A percentile compares a stretch with the other conserved stretches of the same genome.
Evolutionary conservation across 2,797 vertebrate species (phyloP).

Genomic region (Galago senegalensis): DNA sequence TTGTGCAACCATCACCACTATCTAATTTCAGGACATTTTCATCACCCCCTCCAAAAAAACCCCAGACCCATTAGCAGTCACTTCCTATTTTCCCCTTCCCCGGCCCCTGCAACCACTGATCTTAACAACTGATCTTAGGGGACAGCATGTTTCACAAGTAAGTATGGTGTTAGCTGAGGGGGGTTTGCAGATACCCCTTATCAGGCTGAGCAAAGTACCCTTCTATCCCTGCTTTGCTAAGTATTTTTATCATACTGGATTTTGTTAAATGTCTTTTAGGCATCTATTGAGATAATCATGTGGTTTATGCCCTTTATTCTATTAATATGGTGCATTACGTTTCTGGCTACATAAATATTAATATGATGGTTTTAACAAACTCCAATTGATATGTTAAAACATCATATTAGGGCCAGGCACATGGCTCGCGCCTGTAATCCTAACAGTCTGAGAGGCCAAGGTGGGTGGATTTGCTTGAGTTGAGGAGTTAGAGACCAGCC

Average conservation of each 20-base stretch:
- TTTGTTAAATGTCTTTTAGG: background rate
- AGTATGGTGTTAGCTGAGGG: background rate
- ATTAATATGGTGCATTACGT: background rate
- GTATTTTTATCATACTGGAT: background rate
- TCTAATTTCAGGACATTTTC: conserved; percentile 50
- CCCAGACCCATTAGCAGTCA: background rate
- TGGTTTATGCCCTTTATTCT: background rate
- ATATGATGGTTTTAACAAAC: background rate
- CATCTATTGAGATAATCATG: background rate
- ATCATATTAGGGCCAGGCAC: background rate
- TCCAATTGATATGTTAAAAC: background rate
- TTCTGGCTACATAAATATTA: background rate
- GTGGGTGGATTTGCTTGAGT: too few relatives aligned
- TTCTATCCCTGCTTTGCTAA: background rate
- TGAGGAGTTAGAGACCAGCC: too few relatives aligned
- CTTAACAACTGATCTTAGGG: background rate
- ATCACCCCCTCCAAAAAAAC: background rate
- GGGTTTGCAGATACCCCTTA: background rate
- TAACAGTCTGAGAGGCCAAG: too few relatives aligned
- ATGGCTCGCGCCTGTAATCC: too few relatives aligned
- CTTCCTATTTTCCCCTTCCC: conserved; percentile 6
- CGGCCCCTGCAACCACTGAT: background rate
- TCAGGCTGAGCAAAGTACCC: background rate
- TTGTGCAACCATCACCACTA: background rate
- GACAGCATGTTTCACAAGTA: background rate